These are phyloP conservation scores for Acrocephalus kingi DNA, from an alignment of 2,113 vertebrate species.

Conservation along the genomic window DNA sequence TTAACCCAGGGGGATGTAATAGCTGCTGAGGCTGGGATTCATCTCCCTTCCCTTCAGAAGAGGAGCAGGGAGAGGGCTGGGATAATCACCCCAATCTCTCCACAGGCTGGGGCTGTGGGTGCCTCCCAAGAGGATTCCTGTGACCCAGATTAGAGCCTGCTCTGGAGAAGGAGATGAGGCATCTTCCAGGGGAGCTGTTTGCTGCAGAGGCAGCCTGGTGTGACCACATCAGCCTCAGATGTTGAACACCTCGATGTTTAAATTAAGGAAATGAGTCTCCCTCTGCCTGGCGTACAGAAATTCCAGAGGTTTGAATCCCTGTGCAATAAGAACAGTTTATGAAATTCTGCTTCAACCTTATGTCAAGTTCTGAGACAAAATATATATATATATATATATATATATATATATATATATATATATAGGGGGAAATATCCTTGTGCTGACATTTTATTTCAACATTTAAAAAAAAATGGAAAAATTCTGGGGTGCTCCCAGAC, in stretches of 20 bases:
- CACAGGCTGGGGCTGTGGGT: not conserved
- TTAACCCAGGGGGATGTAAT: conserved; percentile 16
- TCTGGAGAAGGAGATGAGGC: not conserved
- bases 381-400: too few relatives aligned
- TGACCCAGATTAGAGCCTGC: not conserved
- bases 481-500: not conserved
- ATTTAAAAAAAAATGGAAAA: not conserved
- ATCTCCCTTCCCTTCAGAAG: conserved; percentile 24
- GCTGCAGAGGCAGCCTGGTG: not conserved
- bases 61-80: not conserved
- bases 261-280: conserved; percentile 5
- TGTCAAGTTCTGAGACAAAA: not conserved
- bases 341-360: not conserved
- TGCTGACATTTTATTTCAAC: not conserved
- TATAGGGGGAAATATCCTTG: not conserved
- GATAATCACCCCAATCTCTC: conserved; percentile 51
- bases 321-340: not conserved
- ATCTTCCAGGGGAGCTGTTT: not conserved
- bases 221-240: not conserved
- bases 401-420: too few relatives aligned
- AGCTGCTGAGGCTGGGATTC: conserved; percentile 33
- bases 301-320: not conserved
- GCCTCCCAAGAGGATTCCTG: not conserved
- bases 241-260: not conserved
- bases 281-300: not conserved